Base-by-base conservation (phyloP, 2,797 vertebrate genomes). In the Helicolenus hilgendorfi region DNA sequence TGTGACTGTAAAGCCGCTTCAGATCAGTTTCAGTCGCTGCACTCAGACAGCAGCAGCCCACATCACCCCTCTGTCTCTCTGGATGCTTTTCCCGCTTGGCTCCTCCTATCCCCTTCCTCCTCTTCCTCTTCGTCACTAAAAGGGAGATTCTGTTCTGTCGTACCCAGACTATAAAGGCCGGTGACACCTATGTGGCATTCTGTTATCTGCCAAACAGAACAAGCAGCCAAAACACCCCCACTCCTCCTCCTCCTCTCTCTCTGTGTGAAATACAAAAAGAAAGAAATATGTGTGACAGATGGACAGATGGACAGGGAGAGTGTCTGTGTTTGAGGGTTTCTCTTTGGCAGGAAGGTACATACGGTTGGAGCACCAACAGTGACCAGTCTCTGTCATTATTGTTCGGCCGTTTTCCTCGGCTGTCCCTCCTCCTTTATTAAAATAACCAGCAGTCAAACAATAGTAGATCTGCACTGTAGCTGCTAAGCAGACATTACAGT, bases 281-380 rank as follows among this genome's bases (percentile, higher is more conserved):
- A 58, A 65, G 33, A 78, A 14, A 18, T 13, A 41, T 10, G 60
- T 49, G 56, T 22, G 35, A 7, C 35, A 26, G 38, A 45, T 9
- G 71, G 82, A 84, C 86, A 85, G 77, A 91, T 81, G 81, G 84
- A 79, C 63, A 24, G 64, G 26, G 65, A 68, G 67, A 41, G 27
- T 11, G 56, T 74, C 72, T 77, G 67, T 70, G 81, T 83, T 75
- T 77, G 5, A 60, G 77, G 81, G 70, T 27, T 76, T 59, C 76
- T 73, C 62, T 73, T 84, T 88, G 86, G 86, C 79, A 80, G 33
- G 55, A 70, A 29, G 27, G 18, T 64, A n/a, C 22, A 64, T 26
- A 58, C 62, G 1, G 36, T 63, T 60, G 72, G 67, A 83, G 49
- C 27, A 9, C 68, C 33, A 58, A 26, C 72, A 75, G 49, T 63